Evolutionary conservation across 2,113 vertebrate genomes (phyloP).

Genomic region (Bombycilla garrulus): DNA sequence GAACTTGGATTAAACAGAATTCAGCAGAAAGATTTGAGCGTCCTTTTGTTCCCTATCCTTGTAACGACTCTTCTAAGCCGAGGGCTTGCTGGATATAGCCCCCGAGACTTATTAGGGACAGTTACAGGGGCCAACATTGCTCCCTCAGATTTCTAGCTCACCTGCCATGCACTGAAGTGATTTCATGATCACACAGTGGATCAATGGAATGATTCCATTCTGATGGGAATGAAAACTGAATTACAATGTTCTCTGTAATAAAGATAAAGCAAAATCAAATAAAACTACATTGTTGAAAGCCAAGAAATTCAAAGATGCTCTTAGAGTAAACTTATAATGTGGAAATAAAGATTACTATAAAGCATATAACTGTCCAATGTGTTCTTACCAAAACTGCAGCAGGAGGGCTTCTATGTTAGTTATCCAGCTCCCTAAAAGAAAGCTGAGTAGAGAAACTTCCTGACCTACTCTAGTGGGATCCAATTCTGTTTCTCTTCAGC

Average conservation of each 20-base stretch:
- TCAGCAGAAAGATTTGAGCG: too few relatives aligned
- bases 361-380: background rate
- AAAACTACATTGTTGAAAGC: background rate
- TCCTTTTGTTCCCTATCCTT: too few relatives aligned
- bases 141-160: background rate
- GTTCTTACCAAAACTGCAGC: background rate
- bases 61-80: too few relatives aligned
- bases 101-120: too few relatives aligned
- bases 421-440: background rate
- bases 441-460: background rate
- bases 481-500: background rate
- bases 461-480: background rate
- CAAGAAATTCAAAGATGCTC: background rate
- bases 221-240: background rate
- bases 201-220: background rate
- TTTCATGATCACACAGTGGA: background rate
- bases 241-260: background rate
- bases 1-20: too few relatives aligned
- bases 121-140: rapidly evolving
- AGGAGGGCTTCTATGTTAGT: background rate
- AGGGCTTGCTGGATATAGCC: too few relatives aligned
- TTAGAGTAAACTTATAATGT: background rate
- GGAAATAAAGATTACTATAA: background rate
- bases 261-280: background rate
- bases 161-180: background rate